Evolutionary conservation across 2,888 invertebrate genomes (phyloP).

Genomic region (Anthrax anthrax): DNA sequence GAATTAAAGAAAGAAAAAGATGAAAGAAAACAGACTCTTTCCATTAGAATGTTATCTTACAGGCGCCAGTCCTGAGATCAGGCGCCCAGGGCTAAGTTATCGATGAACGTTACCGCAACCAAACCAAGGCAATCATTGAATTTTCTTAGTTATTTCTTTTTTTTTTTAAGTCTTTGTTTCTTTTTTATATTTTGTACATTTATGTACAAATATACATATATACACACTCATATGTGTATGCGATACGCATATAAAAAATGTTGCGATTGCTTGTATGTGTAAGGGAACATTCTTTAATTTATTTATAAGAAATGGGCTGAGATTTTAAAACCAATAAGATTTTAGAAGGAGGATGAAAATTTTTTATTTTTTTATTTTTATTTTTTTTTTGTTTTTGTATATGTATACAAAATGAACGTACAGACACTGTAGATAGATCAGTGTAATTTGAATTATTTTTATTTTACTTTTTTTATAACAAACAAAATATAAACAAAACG

Average conservation of each 20-base stretch:
- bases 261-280: no score
- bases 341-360: not conserved
- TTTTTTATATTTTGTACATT: not conserved
- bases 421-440: no score
- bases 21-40: slow-evolving; percentile 14
- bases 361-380: no score
- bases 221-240: no score
- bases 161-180: not conserved
- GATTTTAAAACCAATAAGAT: not conserved
- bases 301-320: not conserved
- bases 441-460: no score
- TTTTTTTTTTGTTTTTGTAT: no score
- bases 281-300: not conserved
- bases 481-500: no score
- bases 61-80: slow-evolving; percentile 10
- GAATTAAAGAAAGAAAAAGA: not conserved
- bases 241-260: no score
- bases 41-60: slow-evolving; percentile 15
- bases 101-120: no score
- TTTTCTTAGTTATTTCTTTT: not conserved
- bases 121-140: not conserved
- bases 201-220: no score
- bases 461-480: no score
- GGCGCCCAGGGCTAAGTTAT: not conserved
- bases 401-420: no score